Evolutionary conservation across 1,140 invertebrate genomes (phyloP).

Genomic region (Rhagoletis zephyria): DNA sequence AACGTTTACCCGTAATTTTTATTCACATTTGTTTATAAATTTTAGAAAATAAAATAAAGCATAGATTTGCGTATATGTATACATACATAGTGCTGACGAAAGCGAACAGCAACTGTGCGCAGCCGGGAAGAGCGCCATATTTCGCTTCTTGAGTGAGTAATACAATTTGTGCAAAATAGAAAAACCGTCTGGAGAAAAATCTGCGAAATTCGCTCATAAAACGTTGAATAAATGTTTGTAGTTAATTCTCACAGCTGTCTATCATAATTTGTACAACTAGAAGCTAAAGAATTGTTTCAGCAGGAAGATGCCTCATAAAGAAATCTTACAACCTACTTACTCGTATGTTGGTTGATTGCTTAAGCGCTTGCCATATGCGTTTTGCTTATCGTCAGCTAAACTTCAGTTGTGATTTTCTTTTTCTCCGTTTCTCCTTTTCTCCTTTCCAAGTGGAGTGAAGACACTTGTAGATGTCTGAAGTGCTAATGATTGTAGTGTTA

Average conservation of each 20-base stretch:
- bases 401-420: background rate
- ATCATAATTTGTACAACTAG: conserved; percentile 23
- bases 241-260: conserved; percentile 3
- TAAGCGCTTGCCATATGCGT: background rate
- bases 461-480: conserved; percentile 3
- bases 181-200: too few relatives aligned
- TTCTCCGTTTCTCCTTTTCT: background rate
- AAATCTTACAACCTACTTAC: background rate
- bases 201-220: too few relatives aligned
- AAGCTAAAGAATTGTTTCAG: background rate
- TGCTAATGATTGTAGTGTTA: conserved; percentile 33
- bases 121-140: too few relatives aligned
- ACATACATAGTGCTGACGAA: too few relatives aligned
- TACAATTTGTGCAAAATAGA: too few relatives aligned
- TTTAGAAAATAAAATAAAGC: too few relatives aligned
- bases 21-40: too few relatives aligned
- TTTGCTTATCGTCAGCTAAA: background rate
- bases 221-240: background rate
- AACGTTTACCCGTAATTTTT: too few relatives aligned
- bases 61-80: too few relatives aligned
- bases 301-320: conserved; percentile 20
- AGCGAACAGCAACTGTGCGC: too few relatives aligned
- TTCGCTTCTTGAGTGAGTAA: too few relatives aligned
- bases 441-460: too few relatives aligned
- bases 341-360: background rate